These are phyloP conservation scores for Chionoecetes opilio DNA, from an alignment of 1,140 invertebrate genomes.

Conservation along the genomic window DNA sequence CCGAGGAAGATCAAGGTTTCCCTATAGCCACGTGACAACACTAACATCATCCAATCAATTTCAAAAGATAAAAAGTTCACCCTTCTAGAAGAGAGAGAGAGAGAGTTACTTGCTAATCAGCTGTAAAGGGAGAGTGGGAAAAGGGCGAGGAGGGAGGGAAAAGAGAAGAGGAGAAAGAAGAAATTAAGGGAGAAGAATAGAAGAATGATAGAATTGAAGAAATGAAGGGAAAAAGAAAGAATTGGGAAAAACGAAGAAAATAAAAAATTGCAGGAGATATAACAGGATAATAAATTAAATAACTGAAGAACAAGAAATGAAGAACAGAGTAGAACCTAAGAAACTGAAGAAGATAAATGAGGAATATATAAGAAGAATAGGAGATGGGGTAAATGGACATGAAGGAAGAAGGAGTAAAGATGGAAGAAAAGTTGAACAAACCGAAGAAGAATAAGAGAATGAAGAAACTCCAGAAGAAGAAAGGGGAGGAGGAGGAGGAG, in stretches of 20 bases:
- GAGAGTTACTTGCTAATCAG: slow-evolving; percentile 27
- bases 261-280: neutral
- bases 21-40: slow-evolving; percentile 7
- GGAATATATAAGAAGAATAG: too few species aligned
- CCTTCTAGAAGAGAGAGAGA: slow-evolving; percentile 1
- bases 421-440: too few species aligned
- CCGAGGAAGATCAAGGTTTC: neutral
- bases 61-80: neutral
- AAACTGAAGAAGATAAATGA: too few species aligned
- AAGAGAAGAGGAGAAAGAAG: neutral
- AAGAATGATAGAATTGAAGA: slow-evolving; percentile 29
- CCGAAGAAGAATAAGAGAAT: too few species aligned
- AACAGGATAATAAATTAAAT: neutral
- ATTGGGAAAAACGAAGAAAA: neutral
- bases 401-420: too few species aligned
- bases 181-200: neutral
- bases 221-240: slow-evolving; percentile 30
- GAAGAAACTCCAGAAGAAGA: too few species aligned
- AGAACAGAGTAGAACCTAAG: too few species aligned
- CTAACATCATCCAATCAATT: slow-evolving; percentile 40
- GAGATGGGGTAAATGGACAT: too few species aligned
- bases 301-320: neutral
- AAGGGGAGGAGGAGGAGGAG: neutral
- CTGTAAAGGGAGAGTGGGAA: neutral
- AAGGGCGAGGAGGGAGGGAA: slow-evolving; percentile 16